Conservation (phyloP, 1,140 invertebrate species). For the Leguminivora glycinivorella region DNA sequence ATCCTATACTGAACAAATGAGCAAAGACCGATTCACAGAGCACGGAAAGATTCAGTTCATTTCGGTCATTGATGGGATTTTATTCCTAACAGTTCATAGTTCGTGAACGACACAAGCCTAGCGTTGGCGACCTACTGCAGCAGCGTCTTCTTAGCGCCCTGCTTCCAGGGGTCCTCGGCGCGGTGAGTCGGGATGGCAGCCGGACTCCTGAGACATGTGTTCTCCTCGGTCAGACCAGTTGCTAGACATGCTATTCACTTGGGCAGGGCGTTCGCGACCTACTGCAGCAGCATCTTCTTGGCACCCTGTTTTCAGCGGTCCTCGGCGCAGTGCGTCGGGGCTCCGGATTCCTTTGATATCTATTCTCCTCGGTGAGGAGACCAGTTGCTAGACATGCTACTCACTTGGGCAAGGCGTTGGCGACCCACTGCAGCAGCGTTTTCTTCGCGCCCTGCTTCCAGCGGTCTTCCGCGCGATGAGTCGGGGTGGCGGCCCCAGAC, state of each 20-base stretch:
- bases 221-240: too few relatives aligned
- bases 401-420: slow-evolving; percentile 94
- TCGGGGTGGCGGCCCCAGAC: slow-evolving; percentile 82
- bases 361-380: too few relatives aligned
- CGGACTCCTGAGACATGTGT: too few relatives aligned
- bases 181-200: slow-evolving; percentile 82
- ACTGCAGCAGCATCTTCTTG: slow-evolving; percentile 94
- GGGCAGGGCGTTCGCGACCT: slow-evolving; percentile 95
- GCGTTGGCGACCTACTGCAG: slow-evolving; percentile 95
- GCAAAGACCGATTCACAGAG: too few relatives aligned
- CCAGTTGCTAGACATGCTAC: slow-evolving; percentile 39
- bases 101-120: too few relatives aligned
- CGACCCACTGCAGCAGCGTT: slow-evolving; percentile 96
- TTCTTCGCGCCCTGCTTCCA: slow-evolving; percentile 94
- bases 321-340: too few relatives aligned
- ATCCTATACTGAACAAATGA: too few relatives aligned
- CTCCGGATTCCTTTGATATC: slow-evolving; percentile 56
- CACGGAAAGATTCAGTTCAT: too few relatives aligned
- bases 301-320: slow-evolving; percentile 91
- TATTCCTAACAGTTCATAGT: too few relatives aligned
- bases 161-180: slow-evolving; percentile 88
- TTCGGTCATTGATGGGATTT: too few relatives aligned
- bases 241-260: slow-evolving; percentile 80
- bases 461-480: slow-evolving; percentile 84
- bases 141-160: slow-evolving; percentile 94